These are phyloP conservation scores for Geococcyx californianus DNA, from an alignment of 2,113 vertebrate genomes.

Conservation along the genomic window DNA sequence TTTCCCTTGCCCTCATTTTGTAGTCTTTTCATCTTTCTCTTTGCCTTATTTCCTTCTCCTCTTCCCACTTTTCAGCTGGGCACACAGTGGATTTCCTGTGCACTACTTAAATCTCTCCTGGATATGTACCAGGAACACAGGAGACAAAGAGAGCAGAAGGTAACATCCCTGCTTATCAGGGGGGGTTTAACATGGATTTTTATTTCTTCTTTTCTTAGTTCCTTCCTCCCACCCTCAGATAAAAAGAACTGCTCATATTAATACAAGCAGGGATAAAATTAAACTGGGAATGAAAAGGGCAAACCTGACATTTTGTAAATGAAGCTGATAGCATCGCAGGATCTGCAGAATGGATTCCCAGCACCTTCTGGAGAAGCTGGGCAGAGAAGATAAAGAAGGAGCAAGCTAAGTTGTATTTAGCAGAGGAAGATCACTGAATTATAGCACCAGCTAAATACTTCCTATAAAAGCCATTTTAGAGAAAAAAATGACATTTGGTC, in stretches of 20 bases:
- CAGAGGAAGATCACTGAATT: not conserved
- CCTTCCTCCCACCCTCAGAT: not conserved
- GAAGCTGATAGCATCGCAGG: not conserved
- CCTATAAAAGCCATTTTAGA: not conserved
- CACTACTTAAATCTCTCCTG: not conserved
- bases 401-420: not conserved
- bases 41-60: not conserved
- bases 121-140: not conserved
- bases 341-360: not conserved
- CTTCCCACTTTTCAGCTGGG: not conserved
- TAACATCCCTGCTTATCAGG: not conserved
- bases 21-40: not conserved
- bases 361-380: not conserved
- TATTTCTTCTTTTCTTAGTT: not conserved
- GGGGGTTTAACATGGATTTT: not conserved
- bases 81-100: not conserved
- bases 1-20: not conserved
- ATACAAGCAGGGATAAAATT: not conserved
- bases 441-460: not conserved
- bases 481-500: not conserved
- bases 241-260: not conserved
- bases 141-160: not conserved
- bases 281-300: not conserved
- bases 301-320: not conserved
- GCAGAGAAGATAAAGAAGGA: not conserved